Evolutionary conservation across 2,113 vertebrate genomes (phyloP).

Genomic region (Spea multiplicata): DNA sequence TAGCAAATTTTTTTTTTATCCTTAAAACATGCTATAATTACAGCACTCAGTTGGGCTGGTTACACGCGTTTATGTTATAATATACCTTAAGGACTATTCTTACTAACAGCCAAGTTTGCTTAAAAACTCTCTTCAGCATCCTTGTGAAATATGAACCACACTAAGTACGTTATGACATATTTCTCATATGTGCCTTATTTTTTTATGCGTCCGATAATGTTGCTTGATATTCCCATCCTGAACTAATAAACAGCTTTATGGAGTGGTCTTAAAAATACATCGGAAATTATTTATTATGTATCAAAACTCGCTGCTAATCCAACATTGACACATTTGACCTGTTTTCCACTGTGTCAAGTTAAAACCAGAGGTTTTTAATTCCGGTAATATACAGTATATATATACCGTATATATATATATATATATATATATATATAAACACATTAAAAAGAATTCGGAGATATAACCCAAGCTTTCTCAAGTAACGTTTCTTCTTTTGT

Average conservation of each 20-base stretch:
- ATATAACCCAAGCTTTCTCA: too few species aligned
- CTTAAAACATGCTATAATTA: constrained; percentile 62
- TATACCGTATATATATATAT: neutral
- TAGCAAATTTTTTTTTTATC: constrained; percentile 12
- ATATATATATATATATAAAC: neutral
- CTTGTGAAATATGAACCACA: constrained; percentile 15
- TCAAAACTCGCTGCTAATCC: neutral
- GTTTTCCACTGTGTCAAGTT: neutral
- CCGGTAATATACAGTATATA: neutral
- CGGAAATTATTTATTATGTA: neutral
- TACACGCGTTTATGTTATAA: constrained; percentile 55
- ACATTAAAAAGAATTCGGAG: neutral
- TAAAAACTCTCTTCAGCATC: neutral
- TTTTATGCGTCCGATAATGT: neutral
- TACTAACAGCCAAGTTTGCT: constrained; percentile 7
- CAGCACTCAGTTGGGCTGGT: constrained; percentile 59
- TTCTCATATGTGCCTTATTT: neutral
- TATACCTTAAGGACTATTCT: neutral
- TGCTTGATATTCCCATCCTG: neutral
- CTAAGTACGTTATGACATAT: neutral
- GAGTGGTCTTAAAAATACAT: neutral
- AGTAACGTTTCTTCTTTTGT: too few species aligned
- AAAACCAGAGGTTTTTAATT: neutral
- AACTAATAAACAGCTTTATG: constrained; percentile 9
- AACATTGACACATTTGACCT: neutral